Conservation (phyloP, 2,888 invertebrate species). For the Melinopterus prodromus region DNA sequence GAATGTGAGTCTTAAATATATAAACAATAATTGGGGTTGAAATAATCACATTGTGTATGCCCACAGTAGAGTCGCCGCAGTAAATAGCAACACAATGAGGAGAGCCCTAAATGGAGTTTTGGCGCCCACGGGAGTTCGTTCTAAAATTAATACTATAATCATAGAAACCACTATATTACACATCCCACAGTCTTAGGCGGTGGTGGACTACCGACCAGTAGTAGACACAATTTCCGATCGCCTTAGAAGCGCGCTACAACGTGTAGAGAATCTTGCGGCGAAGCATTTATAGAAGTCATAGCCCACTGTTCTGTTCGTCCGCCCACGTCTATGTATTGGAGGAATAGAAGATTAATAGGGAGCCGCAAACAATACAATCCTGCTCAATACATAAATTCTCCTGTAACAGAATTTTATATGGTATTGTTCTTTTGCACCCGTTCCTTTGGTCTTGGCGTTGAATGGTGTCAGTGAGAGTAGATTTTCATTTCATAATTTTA, state of each 20-base stretch:
- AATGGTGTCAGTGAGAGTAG: too few species aligned
- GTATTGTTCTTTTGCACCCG: not conserved
- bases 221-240: not conserved
- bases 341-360: constrained; percentile 44
- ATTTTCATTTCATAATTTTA: too few species aligned
- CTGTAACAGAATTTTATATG: constrained; percentile 37
- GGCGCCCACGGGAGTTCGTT: not conserved
- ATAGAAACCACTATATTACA: constrained; percentile 4
- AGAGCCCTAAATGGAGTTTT: not conserved
- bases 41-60: too few species aligned
- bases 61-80: not conserved
- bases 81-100: not conserved
- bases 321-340: constrained; percentile 41
- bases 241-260: constrained; percentile 4
- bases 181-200: not conserved
- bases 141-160: constrained; percentile 4
- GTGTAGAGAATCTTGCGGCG: not conserved
- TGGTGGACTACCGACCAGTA: constrained; percentile 4
- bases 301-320: constrained; percentile 44
- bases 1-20: too few species aligned
- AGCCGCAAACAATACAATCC: constrained; percentile 42
- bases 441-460: too few species aligned
- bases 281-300: constrained; percentile 42
- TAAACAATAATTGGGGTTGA: too few species aligned
- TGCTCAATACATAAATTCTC: constrained; percentile 44